These are phyloP conservation scores for Drosophila sucinea DNA, from an alignment of 1,140 invertebrate species.

Conservation along the genomic window DNA sequence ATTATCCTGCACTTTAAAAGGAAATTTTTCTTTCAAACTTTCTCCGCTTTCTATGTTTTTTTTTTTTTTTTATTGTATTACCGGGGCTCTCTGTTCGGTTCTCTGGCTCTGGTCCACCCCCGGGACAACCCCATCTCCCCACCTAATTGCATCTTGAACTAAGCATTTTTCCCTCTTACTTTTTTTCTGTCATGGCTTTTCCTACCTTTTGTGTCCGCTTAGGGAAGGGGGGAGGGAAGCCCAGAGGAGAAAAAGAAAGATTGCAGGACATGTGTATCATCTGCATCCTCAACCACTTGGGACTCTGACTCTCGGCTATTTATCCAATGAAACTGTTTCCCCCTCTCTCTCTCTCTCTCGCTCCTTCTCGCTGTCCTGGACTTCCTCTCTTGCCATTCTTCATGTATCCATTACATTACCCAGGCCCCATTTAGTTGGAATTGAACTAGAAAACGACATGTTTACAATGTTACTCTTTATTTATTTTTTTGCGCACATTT, in stretches of 20 bases:
- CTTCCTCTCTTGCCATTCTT: constrained; percentile 4
- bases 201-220: constrained; percentile 34
- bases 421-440: constrained; percentile 74
- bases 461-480: constrained; percentile 59
- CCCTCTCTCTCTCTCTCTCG: background rate
- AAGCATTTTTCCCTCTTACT: constrained; percentile 10
- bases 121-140: background rate
- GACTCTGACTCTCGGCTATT: constrained; percentile 7
- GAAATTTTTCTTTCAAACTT: background rate
- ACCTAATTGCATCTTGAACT: constrained; percentile 71
- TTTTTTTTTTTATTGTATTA: constrained; percentile 29
- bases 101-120: background rate
- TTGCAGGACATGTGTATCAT: constrained; percentile 21
- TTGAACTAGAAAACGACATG: constrained; percentile 79
- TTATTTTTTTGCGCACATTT: constrained; percentile 47
- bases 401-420: constrained; percentile 73
- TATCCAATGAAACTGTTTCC: background rate
- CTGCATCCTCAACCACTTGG: constrained; percentile 16
- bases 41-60: constrained; percentile 45
- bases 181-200: constrained; percentile 17
- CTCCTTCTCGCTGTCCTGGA: background rate
- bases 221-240: background rate
- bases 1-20: constrained; percentile 8
- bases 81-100: background rate
- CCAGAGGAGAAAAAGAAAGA: constrained; percentile 14